Evolutionary conservation across 1,140 invertebrate genomes (phyloP), one percentile per base, ranked within the genome.

Genomic region (Bombus waltoni): DNA sequence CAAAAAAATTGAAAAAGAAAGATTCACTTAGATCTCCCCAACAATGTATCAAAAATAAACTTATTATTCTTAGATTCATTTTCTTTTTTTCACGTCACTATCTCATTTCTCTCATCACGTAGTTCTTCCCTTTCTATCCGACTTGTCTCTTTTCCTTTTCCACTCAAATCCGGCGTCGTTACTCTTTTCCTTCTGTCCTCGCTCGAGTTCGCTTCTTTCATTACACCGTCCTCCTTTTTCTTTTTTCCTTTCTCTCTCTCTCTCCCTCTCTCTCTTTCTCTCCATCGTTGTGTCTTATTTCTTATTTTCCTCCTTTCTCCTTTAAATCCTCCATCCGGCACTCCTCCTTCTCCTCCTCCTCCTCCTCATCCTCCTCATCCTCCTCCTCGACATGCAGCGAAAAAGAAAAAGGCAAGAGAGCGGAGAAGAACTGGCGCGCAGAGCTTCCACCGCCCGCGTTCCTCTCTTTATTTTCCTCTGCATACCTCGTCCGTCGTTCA

Each of bases 41-140:
- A 94, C 94, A 94, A 94, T 93, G 94, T 95, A 95, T 95, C 94
- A 95, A 95, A 95, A 95, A 95, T 95, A 95, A 94, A 95, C 93
- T 93, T 94, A 94, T 80, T 90, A 92, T 88, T 92, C 90, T 93
- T 91, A 94, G 90, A 87, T 91, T 88, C 86, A 82, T 88, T 91
- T 87, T 85, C 82, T 83, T 80, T 88, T 88, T 77, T 79, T 83
- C 82, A 11, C 22, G 22, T 62, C 3, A 22, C 25, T 28, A 81
- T 76, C 28, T 65, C 28, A 25, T 25, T 62, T 53, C 15, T 62
- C 59, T 42, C 70, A 28, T 25, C 38, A 53, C 47, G 47, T 22
- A 53, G 25, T 70, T 3, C 2, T 35, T 70, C 35, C 6, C 38
- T 57, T 68, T 47, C 32, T 35, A 32, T 65, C 28, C 10, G 4